Percentiles rank a stretch among this genome's conserved stretches.
Conservation (phyloP, 1,140 invertebrate species). For the Oryctes rhinoceros region DNA sequence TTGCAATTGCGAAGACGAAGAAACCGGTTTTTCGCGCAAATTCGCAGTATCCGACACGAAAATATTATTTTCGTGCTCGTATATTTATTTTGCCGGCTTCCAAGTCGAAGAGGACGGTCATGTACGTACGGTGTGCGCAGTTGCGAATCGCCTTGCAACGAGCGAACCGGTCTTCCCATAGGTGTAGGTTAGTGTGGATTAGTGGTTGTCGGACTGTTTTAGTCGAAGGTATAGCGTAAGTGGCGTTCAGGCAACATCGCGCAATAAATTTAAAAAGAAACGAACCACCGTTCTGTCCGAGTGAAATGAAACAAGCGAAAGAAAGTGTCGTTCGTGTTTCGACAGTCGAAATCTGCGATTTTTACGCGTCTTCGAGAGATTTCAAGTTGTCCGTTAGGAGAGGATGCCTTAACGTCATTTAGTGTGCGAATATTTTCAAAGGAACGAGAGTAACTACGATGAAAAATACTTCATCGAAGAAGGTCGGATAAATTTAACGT, state of each 20-base stretch:
- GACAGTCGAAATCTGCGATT: neutral
- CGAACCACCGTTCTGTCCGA: neutral
- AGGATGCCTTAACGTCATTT: neutral
- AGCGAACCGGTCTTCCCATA: conserved; percentile 14
- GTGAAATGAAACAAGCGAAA: neutral
- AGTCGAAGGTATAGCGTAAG: neutral
- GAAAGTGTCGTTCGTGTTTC: neutral
- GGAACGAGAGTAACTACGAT: neutral
- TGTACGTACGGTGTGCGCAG: conserved; percentile 6
- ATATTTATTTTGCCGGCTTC: neutral
- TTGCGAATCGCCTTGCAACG: neutral
- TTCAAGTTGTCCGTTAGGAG: neutral
- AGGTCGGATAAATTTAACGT: neutral
- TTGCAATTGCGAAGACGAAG: neutral
- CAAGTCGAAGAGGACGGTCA: neutral
- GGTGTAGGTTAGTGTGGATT: neutral
- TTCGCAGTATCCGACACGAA: neutral
- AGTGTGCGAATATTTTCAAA: neutral
- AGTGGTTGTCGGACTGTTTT: neutral
- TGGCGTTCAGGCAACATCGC: neutral
- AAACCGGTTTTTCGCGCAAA: neutral
- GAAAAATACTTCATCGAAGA: neutral
- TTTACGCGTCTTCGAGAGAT: neutral
- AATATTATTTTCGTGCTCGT: too few relatives aligned
- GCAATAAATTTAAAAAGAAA: neutral